Conservation (phyloP, 2,888 invertebrate species). For the Lithophane ornitopus region DNA sequence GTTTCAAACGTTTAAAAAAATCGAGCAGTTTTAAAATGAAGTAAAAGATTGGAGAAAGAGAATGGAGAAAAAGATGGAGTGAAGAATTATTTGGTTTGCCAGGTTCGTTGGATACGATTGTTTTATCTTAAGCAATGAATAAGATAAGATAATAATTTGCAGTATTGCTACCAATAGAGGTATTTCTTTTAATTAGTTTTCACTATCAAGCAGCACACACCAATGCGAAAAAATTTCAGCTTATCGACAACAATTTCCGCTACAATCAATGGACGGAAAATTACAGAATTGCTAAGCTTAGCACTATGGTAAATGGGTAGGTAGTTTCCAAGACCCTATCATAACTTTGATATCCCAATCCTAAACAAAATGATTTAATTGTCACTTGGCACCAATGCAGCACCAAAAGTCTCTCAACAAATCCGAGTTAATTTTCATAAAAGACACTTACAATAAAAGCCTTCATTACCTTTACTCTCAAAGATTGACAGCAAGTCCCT, state of each 20-base stretch:
- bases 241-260: background rate
- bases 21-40: slow-evolving; percentile 30
- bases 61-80: no score
- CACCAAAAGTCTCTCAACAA: background rate
- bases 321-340: background rate
- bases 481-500: slow-evolving; percentile 56
- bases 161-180: no score
- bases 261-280: background rate
- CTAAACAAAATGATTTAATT: background rate
- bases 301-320: no score
- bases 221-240: rapidly evolving
- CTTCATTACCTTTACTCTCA: slow-evolving; percentile 38
- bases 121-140: background rate
- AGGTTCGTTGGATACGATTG: background rate
- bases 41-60: background rate
- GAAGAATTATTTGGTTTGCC: background rate
- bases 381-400: background rate
- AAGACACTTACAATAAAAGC: background rate
- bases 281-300: background rate
- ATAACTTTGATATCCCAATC: no score
- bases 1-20: slow-evolving; percentile 35
- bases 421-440: slow-evolving; percentile 7
- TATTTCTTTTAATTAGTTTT: no score
- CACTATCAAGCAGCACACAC: background rate
- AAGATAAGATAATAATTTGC: background rate